phyloP scores from a whole-genome alignment of 2,113 vertebrate species.

The Ia io region DNA sequence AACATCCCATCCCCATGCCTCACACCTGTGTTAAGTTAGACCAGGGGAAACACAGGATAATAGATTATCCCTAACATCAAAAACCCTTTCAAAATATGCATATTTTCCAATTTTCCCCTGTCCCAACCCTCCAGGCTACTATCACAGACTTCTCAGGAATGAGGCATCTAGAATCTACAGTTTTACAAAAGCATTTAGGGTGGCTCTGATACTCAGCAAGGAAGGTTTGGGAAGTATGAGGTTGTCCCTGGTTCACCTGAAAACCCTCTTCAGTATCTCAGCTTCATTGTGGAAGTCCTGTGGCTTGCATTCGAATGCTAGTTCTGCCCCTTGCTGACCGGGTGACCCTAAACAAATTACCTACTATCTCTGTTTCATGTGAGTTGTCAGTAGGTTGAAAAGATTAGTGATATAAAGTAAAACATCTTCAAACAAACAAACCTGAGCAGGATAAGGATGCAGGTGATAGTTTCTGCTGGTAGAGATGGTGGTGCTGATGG shows the following conservation, averaged over 20 bases:
- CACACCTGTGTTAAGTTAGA: neutral
- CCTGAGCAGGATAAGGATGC: neutral
- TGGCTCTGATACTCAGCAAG: neutral
- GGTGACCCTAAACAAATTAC: neutral
- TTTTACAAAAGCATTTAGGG: neutral
- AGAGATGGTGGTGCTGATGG: no score
- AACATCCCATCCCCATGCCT: neutral
- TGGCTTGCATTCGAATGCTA: neutral
- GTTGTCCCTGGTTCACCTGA: neutral
- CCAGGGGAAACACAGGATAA: neutral
- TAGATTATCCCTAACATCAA: neutral
- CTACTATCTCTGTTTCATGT: neutral
- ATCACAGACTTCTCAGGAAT: neutral
- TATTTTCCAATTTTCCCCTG: neutral
- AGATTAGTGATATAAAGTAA: neutral
- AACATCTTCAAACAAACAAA: neutral
- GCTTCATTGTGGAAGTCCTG: neutral
- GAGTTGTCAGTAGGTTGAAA: neutral
- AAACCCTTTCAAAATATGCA: neutral
- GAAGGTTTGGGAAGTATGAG: neutral
- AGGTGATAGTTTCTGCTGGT: neutral
- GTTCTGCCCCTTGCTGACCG: neutral
- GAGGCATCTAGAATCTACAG: neutral
- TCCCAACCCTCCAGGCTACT: neutral
- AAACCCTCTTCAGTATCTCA: neutral